Conservation (phyloP, 1,140 invertebrate species). For the Diabrotica undecimpunctata region DNA sequence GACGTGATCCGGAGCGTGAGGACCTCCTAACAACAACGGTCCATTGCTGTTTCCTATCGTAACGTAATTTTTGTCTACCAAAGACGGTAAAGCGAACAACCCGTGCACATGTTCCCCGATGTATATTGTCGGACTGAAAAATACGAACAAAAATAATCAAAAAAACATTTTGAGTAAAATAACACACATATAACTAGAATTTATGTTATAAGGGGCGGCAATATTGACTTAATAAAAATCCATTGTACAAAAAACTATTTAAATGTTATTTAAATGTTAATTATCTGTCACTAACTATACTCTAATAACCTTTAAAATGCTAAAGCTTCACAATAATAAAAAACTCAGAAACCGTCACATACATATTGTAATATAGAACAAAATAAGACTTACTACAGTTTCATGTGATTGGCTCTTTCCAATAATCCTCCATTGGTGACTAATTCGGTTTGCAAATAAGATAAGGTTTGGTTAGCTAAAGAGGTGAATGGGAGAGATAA, state of each 20-base stretch:
- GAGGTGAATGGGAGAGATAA: constrained; percentile 86
- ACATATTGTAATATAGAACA: not conserved
- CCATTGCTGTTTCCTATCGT: constrained; percentile 60
- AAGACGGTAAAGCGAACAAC: constrained; percentile 85
- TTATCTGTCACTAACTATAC: too few species aligned
- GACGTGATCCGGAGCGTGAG: constrained; percentile 46
- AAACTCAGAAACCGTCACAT: too few species aligned
- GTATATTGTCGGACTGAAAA: constrained; percentile 83
- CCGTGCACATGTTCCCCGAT: constrained; percentile 86
- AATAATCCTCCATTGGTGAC: constrained; percentile 32
- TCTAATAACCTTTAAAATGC: too few species aligned
- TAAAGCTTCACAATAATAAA: too few species aligned
- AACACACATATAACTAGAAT: too few species aligned
- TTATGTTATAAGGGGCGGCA: too few species aligned
- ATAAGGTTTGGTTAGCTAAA: constrained; percentile 80
- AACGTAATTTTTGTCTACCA: constrained; percentile 80
- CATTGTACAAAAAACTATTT: too few species aligned
- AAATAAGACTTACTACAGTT: constrained; percentile 65
- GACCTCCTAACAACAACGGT: constrained; percentile 67
- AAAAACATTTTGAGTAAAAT: constrained; percentile 6
- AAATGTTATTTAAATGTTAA: too few species aligned
- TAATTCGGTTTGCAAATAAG: constrained; percentile 38
- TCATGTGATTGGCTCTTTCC: constrained; percentile 62
- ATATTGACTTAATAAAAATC: too few species aligned
- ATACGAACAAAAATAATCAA: constrained; percentile 17